Evolutionary conservation across 2,888 invertebrate genomes (phyloP), one percentile per base, ranked within the genome.

Genomic region (Lepidonotus clava): DNA sequence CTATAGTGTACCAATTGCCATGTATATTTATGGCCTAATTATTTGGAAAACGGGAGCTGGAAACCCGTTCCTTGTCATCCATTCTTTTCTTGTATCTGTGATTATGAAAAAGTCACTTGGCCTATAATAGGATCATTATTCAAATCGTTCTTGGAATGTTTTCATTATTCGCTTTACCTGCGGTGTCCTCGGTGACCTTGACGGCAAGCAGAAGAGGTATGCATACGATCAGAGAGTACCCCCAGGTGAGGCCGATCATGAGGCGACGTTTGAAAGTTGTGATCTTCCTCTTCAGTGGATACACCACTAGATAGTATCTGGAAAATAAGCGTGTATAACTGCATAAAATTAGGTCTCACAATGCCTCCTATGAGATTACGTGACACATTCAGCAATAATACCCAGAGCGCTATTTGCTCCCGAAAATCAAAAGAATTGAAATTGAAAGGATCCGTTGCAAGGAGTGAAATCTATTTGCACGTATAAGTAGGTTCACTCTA

Each of bases 251-350:
- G n/a, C 28, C 11, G 2, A 87, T 53, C 87, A 87, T 71, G 1
- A 85, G 18, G 1, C 38, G 56, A 2, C 76, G 40, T 56, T 87
- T 87, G 36, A 51, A 46, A n/a, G 32, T 18, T 0, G 76, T 83
- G 36, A 87, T 28, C 61, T 85, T 87, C 56, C 77, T 28, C 40
- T 87, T 53, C n/a, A 84, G 5, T 0, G 87, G 87, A 38, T 84
- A 87, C 24, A 84, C 85, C 56, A 85, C 87, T 21, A 76, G 76
- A 28, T 85, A 87, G 77, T 85, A 87, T 77, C 87, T 87, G 40
- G 36, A 71, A 5, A 71, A 18, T 32, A 1, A 21, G 1, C 0
- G 2, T 38, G 21, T 6, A 4, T 1, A 34, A 5, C 6, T 66
- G 11, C 6, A 11, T 5, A 5, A 34, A 8, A 66, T 6, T 32